Evolutionary conservation across 2,113 vertebrate genomes (phyloP), one percentile per base, ranked within the genome.

Genomic region (Pandion haliaetus): DNA sequence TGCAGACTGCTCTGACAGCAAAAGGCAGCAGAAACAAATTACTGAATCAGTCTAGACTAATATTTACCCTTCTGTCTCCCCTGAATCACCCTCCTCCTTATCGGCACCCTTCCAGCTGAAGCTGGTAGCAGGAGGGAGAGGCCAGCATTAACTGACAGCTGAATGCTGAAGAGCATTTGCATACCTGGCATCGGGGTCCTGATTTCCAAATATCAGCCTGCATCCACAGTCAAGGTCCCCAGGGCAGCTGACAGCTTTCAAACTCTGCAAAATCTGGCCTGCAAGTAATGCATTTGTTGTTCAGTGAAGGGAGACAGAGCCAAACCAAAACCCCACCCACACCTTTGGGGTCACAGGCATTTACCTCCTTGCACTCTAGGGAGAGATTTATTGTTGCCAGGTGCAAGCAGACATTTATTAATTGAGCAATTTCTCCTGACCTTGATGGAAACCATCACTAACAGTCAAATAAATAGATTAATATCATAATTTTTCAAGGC

Each of bases 391-490:
- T 26, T 82, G 50, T 18, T 84, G 52, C 74, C 84, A 90, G 74
- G 40, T 34, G 40, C 47, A 17, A 42, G 36, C 63, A 82, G 83
- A 55, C 18, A 2, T 59, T 55, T 77, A 73, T 95, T 97, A 94
- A 96, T 34, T 50, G 87, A 94, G 72, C 74, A 86, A n/a, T 98
- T 95, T 86, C 65, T 90, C 76, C 80, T 62, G 71, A 94, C 86
- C 94, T 97, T 97, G 95, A 94, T 95, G 95, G 76, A 81, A 88
- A 88, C 79, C 84, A 71, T 92, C 82, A 50, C 82, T 95, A 72
- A 90, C 8, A 66, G 92, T 88, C 72, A 77, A 59, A 92, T 73
- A 82, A 95, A 93, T 50, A 95, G 86, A 96, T 97, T 82, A 91
- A 50, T 32, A 91, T 97, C 86, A 32, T 91, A 73, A 97, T 95